Base-by-base conservation (phyloP, 2,888 invertebrate genomes). In the Griposia aprilina region DNA sequence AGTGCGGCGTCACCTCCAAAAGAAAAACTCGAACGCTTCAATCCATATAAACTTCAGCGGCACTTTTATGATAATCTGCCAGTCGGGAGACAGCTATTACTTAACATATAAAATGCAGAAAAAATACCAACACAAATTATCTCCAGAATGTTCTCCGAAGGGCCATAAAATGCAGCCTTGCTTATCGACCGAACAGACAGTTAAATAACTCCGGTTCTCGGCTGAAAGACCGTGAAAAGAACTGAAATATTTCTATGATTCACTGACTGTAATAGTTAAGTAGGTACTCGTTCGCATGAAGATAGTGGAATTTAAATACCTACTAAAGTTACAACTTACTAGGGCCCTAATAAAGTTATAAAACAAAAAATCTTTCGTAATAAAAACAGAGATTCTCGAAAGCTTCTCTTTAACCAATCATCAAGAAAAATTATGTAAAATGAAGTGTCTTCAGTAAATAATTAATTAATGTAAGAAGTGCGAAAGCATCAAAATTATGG, bases 81-180 rank as follows among this genome's bases (percentile, higher is more conserved):
- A 66, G 60, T 66, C 36, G 63, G 78, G 78, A 89, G 88, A 87
- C 78, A 89, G 89, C 88, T 85, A 87, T 87, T 83, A 87, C 85
- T 88, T 89, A 89, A 82, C 88, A 80, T 80, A 88, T 88, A 88
- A 88, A 88, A 85, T 89, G 89, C 87, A 88, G 89, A 88, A 88
- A 87, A 88, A 88, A 88, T 88, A 88, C 84, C 87, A 87, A 89
- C 87, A 88, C 88, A 87, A 88, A 88, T 89, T 88, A 88, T 88
- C 80, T 81, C 57, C 72, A 79, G 59, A 77, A 84, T 84, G 81
- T 86, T 82, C 84, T 84, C 82, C 30, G 45, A 74, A 83, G 81
- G 69, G 89, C 86, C 67, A 88, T 88, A 89, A 88, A 88, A 89
- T 88, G 88, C 89, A 88, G 89, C 86, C 82, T 76, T 76, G 81